These are phyloP conservation scores for Podarcis raffonei DNA, from an alignment of 2,113 vertebrate genomes.

Conservation along the genomic window DNA sequence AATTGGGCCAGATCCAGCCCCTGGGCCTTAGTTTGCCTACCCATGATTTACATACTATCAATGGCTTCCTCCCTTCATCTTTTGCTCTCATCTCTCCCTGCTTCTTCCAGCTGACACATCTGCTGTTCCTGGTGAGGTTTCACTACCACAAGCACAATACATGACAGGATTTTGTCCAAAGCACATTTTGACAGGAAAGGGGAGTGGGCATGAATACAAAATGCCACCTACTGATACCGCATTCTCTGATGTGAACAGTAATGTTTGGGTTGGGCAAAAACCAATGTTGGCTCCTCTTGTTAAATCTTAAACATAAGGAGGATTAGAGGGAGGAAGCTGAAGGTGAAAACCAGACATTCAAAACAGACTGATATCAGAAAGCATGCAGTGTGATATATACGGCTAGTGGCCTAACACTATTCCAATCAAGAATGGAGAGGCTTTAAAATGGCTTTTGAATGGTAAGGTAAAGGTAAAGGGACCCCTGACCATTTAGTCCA, in stretches of 20 bases:
- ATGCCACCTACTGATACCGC: background rate
- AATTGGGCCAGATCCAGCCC: too few species aligned
- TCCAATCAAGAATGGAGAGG: background rate
- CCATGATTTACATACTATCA: too few species aligned
- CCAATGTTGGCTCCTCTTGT: background rate
- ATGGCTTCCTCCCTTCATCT: too few species aligned
- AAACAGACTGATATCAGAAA: background rate
- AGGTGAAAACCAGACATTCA: background rate
- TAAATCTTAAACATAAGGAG: background rate
- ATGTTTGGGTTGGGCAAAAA: background rate
- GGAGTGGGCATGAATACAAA: background rate
- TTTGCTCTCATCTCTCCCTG: background rate
- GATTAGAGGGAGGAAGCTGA: background rate
- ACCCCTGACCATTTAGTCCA: too few species aligned
- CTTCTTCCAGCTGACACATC: background rate
- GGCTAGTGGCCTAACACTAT: background rate
- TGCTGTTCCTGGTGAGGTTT: background rate
- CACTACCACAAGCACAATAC: background rate
- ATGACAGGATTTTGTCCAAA: background rate
- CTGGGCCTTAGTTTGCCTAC: too few species aligned
- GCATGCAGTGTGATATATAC: background rate
- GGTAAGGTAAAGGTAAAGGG: background rate
- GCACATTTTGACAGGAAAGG: background rate
- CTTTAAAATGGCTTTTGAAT: conserved; percentile 26
- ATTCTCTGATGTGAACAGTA: background rate